Base-by-base conservation (phyloP, 2,888 invertebrate species). In the Eulithis testata region DNA sequence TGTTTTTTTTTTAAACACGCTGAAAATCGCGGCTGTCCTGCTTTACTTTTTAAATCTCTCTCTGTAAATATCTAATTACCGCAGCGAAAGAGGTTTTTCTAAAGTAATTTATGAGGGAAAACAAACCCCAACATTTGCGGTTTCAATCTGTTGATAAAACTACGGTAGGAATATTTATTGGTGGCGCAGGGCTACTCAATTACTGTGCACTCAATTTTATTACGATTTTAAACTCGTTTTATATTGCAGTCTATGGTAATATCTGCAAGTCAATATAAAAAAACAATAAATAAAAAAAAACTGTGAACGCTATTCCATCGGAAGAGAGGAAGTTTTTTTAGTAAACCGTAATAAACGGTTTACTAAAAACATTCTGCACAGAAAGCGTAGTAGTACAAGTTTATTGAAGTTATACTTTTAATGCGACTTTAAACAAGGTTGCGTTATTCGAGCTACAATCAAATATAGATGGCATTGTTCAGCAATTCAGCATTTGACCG, bases 171-270 rank as follows among this genome's bases (percentile, higher is more conserved):
- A 45, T 40, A 65, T 64, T 59, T 60, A 65, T 55, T 60, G 53
- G 37, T 12, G 7, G 54, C 4, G 37, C 11, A 21, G 55, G 37
- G 45, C 14, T 37, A 60, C n/a, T 60, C 52, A 52, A 65, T 65
- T 60, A 47, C 45, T 44, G 44, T 60, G 60, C 52, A 60, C 47
- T 47, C 31, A 37, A 50, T 61, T 56, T 11, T 50, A 56, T 61
- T 54, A 49, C 4, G 45, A 53, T 37, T 11, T 53, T 8, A 60
- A 8, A 49, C 47, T 50, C 4, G 27, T 27, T 50, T 50, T 50
- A 27, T 11, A 31, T 31, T 11, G 27, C 14, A 49, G 14, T 9
- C 50, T 7, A 27, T 47, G 6, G 9, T 14, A 21, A 14, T 47
- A 47, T 47, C 14, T 14, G 8, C 37, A 1, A 37, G 37, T 7